Base-by-base conservation (phyloP, 1,140 invertebrate genomes). In the Leptoteleia sp. region DNA sequence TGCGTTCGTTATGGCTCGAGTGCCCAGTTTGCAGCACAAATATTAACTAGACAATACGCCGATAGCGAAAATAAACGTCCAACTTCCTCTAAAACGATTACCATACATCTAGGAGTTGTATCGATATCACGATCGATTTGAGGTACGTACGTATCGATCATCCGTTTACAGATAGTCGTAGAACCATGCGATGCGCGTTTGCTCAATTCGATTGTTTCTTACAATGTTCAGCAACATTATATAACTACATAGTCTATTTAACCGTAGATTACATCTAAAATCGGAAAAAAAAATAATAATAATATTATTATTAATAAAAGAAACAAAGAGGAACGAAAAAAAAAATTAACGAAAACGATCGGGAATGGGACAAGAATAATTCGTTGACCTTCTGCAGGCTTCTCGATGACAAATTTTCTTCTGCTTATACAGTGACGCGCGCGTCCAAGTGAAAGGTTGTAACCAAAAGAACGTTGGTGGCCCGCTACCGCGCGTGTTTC, bases 81-180 rank as follows among this genome's bases (percentile, higher is more conserved):
- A 83, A 87, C 67, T 84, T 82, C 52, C 73, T 85, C 82, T 87
- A 84, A 88, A 88, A 88, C 81, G 84, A 87, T 83, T 82, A 81
- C 81, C 79, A 79, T 86, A 87, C 77, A 87, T 65, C 84, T 87
- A 88, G 75, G 82, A 87, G 84, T 88, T 81, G 76, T 83, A 84
- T 88, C 84, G 85, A 85, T 87, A 87, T 84, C 80, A 85, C 83
- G 85, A 86, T 88, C 83, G 83, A 87, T 88, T 76, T 86, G 87
- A 88, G 87, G 88, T 89, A 89, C 85, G 84, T 88, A 84, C 84
- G 85, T 82, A 73, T 86, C 82, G 83, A 84, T 83, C 81, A 86
- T 85, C 73, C 76, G 43, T 80, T 83, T 85, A 70, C 50, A 71
- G 77, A 83, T 85, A 84, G 82, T 83, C 67, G 75, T 82, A 84